phyloP scores from a whole-genome alignment of 2,113 vertebrate genomes.

The Bujurquina vittata region DNA sequence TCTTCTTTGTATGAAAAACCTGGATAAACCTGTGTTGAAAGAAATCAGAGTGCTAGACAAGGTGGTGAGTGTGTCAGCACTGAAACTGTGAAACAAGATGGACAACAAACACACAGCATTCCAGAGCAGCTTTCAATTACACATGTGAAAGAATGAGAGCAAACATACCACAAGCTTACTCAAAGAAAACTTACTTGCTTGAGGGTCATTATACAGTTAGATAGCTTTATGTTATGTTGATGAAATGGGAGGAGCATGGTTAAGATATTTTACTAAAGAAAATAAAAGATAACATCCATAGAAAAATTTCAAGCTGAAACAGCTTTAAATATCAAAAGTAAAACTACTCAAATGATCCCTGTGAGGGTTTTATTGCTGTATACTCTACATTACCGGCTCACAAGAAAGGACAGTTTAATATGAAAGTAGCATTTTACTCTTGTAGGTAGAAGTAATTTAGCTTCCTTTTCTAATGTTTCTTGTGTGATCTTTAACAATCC shows the following conservation, averaged over 20 bases:
- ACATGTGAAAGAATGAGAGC: conserved; percentile 23
- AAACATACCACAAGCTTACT: not conserved
- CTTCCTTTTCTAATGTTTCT: not conserved
- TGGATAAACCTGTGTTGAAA: conserved; percentile 51
- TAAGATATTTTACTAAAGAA: not conserved
- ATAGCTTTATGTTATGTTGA: not conserved
- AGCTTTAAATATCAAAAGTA: not conserved
- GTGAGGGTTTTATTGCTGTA: conserved; percentile 2
- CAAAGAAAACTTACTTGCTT: conserved; percentile 1
- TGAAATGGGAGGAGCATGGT: not conserved
- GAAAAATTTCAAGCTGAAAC: not conserved
- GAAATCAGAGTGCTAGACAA: conserved; percentile 64
- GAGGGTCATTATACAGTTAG: not conserved
- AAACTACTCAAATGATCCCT: not conserved
- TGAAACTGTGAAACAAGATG: conserved; percentile 46
- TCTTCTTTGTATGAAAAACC: conserved; percentile 49
- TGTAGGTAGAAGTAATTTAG: not conserved
- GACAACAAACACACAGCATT: conserved; percentile 29
- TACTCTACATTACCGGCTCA: not conserved
- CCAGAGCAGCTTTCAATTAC: conserved; percentile 12
- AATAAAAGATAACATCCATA: not conserved
- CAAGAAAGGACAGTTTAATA: not conserved
- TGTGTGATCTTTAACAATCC: not conserved
- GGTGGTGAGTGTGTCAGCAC: conserved; percentile 37
- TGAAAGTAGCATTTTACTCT: not conserved